Conservation (phyloP, 2,888 invertebrate genomes). For the Lasioglossum morio region DNA sequence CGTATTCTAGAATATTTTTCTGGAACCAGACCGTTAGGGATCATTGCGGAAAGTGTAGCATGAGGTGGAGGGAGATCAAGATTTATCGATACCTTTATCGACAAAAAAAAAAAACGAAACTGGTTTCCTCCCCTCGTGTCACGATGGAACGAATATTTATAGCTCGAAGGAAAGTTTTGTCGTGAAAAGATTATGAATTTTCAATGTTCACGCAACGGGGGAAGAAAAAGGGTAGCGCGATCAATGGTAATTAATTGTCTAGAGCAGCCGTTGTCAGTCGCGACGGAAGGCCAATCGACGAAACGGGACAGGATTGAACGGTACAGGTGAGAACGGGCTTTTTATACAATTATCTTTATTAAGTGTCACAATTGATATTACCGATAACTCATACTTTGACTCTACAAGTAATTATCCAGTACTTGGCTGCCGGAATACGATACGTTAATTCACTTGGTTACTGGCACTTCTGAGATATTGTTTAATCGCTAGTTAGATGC, state of each 20-base stretch:
- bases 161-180: not conserved
- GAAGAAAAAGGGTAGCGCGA: not conserved
- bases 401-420: conserved; percentile 66
- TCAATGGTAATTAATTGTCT: not conserved
- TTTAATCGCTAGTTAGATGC: conserved; percentile 63
- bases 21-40: not conserved
- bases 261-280: not conserved
- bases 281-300: not conserved
- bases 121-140: not conserved
- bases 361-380: conserved; percentile 65
- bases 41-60: not conserved
- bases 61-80: not conserved
- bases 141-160: not conserved
- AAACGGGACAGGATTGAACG: not conserved
- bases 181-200: not conserved
- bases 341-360: conserved; percentile 71
- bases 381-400: conserved; percentile 51
- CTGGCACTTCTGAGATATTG: conserved; percentile 71
- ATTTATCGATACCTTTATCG: not conserved
- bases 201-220: not conserved
- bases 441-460: conserved; percentile 66
- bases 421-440: conserved; percentile 61
- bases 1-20: not conserved
- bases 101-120: not conserved
- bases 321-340: not conserved